Percentiles rank a stretch among this genome's conserved stretches.
These are phyloP conservation scores for Kryptopterus vitreolus DNA, from an alignment of 2,797 vertebrate species.

Conservation along the genomic window DNA sequence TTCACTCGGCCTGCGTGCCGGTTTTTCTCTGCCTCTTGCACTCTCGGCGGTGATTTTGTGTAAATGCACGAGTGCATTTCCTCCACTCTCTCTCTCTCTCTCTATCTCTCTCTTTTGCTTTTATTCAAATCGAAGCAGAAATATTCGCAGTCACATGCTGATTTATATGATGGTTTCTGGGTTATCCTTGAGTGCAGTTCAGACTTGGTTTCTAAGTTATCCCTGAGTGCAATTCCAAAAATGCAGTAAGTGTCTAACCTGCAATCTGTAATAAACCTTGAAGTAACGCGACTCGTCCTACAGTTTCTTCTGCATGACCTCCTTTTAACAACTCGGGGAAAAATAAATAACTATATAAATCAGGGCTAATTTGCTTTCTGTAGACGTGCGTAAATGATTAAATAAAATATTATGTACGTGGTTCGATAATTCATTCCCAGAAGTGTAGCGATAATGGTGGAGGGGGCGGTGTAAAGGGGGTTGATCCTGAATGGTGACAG, in stretches of 20 bases:
- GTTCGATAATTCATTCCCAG: constrained; percentile 16
- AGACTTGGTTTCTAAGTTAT: neutral
- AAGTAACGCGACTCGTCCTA: constrained; percentile 13
- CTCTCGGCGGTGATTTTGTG: neutral
- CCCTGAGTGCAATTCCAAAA: constrained; percentile 1
- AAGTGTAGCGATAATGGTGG: neutral
- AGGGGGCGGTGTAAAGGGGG: neutral
- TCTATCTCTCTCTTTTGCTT: neutral
- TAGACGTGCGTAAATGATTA: constrained; percentile 20
- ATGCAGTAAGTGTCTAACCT: neutral
- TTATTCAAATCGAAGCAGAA: neutral
- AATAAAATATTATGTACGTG: constrained; percentile 21
- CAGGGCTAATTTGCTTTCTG: neutral
- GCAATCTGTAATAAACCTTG: neutral
- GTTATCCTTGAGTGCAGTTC: neutral
- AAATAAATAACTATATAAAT: no score
- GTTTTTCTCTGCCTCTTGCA: neutral
- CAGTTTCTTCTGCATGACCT: constrained; percentile 7
- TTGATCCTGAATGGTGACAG: constrained; percentile 32
- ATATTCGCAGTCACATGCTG: neutral
- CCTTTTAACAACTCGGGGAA: constrained; percentile 19
- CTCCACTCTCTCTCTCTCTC: neutral
- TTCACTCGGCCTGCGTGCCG: neutral
- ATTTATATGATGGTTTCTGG: neutral
- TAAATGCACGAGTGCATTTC: neutral